These are phyloP conservation scores for Polyploca ridens DNA, from an alignment of 2,888 invertebrate genomes.

Conservation along the genomic window DNA sequence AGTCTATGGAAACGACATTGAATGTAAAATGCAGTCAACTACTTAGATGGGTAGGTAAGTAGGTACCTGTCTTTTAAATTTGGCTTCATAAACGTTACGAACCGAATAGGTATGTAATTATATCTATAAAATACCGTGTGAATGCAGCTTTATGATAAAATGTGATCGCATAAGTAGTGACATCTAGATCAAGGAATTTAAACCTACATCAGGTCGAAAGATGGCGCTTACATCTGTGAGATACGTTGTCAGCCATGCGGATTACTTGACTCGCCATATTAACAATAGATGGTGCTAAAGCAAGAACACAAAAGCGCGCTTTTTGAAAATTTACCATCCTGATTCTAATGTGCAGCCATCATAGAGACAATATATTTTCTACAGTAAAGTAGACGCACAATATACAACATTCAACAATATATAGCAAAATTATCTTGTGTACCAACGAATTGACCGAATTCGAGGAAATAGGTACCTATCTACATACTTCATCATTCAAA, in stretches of 20 bases:
- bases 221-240: background rate
- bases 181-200: constrained; percentile 23
- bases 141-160: constrained; percentile 37
- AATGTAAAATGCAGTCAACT: background rate
- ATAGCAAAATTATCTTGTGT: background rate
- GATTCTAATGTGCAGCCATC: no score
- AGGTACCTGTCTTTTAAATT: background rate
- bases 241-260: background rate
- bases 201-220: background rate
- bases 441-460: background rate
- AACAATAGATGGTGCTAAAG: background rate
- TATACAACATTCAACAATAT: background rate
- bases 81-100: no score
- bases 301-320: no score
- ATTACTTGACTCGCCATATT: background rate
- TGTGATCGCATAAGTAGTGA: constrained; percentile 33
- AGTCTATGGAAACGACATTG: background rate
- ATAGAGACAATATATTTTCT: no score
- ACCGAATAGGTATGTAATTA: no score
- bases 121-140: constrained; percentile 26
- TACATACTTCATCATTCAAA: background rate
- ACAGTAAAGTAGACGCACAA: no score
- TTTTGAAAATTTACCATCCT: no score
- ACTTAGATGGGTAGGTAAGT: no score
- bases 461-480: background rate